A percentile compares a stretch with the other conserved stretches of the same genome.
Conservation (phyloP, 2,888 invertebrate genomes). For the Pelosia muscerda region DNA sequence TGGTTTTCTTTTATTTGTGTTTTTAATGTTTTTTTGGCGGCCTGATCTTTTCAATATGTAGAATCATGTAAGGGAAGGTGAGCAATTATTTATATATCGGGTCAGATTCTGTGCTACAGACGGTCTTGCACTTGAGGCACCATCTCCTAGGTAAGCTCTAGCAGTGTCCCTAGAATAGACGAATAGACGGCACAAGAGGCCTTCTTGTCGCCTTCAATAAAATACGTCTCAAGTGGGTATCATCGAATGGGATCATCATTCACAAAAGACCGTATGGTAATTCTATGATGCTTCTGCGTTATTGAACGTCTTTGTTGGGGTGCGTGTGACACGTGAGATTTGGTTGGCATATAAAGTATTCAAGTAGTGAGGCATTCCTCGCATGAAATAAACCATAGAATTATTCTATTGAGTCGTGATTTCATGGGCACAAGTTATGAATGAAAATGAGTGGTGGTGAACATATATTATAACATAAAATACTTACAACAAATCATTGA, state of each 20-base stretch:
- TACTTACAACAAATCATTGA: not conserved
- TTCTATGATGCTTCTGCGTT: slow-evolving; percentile 71
- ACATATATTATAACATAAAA: too few species aligned
- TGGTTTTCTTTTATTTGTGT: too few species aligned
- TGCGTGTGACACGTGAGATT: slow-evolving; percentile 39
- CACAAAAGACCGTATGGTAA: slow-evolving; percentile 71
- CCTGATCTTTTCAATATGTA: too few species aligned
- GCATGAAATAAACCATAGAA: not conserved
- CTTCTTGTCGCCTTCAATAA: slow-evolving; percentile 69
- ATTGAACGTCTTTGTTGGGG: slow-evolving; percentile 57
- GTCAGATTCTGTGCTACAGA: too few species aligned
- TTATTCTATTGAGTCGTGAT: not conserved
- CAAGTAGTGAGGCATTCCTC: slow-evolving; percentile 17
- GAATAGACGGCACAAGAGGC: slow-evolving; percentile 71
- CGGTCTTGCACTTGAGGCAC: too few species aligned
- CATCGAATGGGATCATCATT: too few species aligned
- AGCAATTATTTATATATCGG: too few species aligned
- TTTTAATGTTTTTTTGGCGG: too few species aligned
- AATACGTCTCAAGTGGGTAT: slow-evolving; percentile 74
- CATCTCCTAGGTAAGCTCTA: too few species aligned
- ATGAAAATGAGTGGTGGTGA: not conserved
- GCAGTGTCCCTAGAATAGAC: slow-evolving; percentile 68
- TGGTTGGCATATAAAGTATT: slow-evolving; percentile 34
- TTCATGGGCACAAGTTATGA: not conserved
- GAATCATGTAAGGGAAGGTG: too few species aligned